Base-by-base conservation (phyloP, 1,140 invertebrate species). In the Cotesia vestalis region DNA sequence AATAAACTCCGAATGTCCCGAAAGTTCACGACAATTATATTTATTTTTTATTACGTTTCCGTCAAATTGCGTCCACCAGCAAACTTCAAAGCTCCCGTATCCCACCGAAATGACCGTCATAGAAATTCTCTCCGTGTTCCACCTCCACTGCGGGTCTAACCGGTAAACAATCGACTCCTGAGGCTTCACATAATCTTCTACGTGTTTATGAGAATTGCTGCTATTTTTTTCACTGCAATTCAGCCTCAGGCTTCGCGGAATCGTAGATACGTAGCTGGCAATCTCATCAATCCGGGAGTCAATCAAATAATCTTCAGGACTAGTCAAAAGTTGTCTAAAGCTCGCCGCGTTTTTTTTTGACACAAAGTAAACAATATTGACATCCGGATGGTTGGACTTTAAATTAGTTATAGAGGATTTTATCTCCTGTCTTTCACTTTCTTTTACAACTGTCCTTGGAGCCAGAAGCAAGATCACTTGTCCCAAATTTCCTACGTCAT, bases 1-100 rank as follows among this genome's bases (percentile, higher is more conserved):
- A 27, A 17, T 59, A 35, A 76, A 53, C 27, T 78, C 79, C 12
- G 68, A 73, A 20, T 78, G 75, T 34, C 73, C 73, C 14, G 69
- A 46, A 66, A 81, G 60, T 40, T 76, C 61, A 20, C 17, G 46
- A 64, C 81, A 82, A 27, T 71, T 51, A 0, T 61, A 57, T 57
- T 69, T 38, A 53, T 79, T 27, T 63, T 53, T 71, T 51, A n/a
- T 55, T 4, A 67, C 11, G 59, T 35, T 69, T 2, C 27, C n/a
- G 61, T 46, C 36, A n/a, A 66, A 71, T 72, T 72, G 73, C 64
- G 66, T 77, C 80, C 81, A 82, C 6, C 59, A 74, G 57, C 82
- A 84, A 46, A 78, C 66, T 69, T 78, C 78, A 27, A 84, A 71
- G n/a, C 73, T 73, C 35, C 82, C 81, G 61, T 84, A 84, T 4